Conservation (phyloP, 1,140 invertebrate species). For the Cydia fagiglandana region DNA sequence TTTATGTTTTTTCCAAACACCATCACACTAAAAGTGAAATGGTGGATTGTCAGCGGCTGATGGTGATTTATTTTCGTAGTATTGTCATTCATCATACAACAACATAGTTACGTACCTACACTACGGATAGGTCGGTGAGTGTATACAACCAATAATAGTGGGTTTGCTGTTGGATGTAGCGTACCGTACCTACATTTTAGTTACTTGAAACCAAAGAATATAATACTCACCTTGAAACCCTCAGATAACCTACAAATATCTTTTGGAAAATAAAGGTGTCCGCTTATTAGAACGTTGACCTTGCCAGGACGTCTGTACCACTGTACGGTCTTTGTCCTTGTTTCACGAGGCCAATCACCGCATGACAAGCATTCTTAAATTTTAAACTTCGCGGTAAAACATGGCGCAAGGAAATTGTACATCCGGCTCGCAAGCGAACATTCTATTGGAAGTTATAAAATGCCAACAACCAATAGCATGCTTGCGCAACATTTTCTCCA, state of each 20-base stretch:
- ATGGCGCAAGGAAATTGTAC: constrained; percentile 47
- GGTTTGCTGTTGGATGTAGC: too few relatives aligned
- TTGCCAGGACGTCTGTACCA: constrained; percentile 1
- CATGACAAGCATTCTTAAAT: constrained; percentile 11
- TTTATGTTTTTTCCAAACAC: too few relatives aligned
- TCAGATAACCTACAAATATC: background rate
- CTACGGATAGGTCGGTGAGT: too few relatives aligned
- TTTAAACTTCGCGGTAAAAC: constrained; percentile 44
- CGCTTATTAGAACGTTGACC: constrained; percentile 19
- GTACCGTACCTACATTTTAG: too few relatives aligned
- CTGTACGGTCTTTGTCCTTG: constrained; percentile 29
- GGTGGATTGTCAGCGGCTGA: too few relatives aligned
- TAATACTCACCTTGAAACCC: too few relatives aligned
- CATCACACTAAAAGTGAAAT: too few relatives aligned
- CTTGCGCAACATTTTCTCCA: constrained; percentile 50
- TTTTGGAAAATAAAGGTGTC: background rate
- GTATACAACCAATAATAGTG: too few relatives aligned
- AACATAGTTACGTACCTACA: too few relatives aligned
- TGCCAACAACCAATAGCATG: constrained; percentile 43
- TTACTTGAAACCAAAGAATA: background rate
- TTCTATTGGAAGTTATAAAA: constrained; percentile 43
- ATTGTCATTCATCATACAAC: too few relatives aligned
- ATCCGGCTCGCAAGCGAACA: constrained; percentile 33
- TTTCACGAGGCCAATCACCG: constrained; percentile 27
- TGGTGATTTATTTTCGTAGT: too few relatives aligned